Evolutionary conservation across 2,113 vertebrate species (phyloP), one percentile per base, ranked within the genome.

Genomic region (Toxostoma redivivum): DNA sequence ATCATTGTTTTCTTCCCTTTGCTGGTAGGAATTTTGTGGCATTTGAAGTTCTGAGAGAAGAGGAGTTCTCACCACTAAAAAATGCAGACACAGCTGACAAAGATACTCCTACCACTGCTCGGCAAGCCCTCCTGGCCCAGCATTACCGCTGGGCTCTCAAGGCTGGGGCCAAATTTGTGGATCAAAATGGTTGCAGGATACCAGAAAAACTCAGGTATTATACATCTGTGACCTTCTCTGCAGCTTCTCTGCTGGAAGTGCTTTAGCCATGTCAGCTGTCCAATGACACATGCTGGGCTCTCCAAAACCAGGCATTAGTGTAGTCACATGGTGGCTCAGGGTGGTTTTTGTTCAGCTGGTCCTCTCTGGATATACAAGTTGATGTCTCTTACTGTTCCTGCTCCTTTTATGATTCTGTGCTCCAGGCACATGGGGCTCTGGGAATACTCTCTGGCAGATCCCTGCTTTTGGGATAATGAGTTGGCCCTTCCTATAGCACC

Each of bases 31-130:
- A 98, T 82, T 99, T 99, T 47, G 99, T 99, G 37, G 99, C 96
- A 20, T 99, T 99, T 74, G 99, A 99, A 95, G 99, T 99, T 18
- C 38, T 80, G 40, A 96, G 99, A 78, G 98, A 99, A 84, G 99
- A 99, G 4, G 99, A 99, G 95, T 99, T 99, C 82, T 99, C 99
- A 0, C 99, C 99, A 0, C 95, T 99, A 64, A 99, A 99, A 96
- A 99, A 99, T 2, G 98, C 98, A 1, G 98, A 99, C 33, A 96
- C 96, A 0, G 98, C 98, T 1, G 86, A 96, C 18, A 95, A 97
- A 21, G 99, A 99, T 95, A 99, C 90, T 30, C 98, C 99, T 1
- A 97, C 97, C 76, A 98, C 98, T 0, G 98, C 98, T 28, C 97
- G 99, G 19, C 98, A 95, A 44, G 96, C 99, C 8, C 94, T 99